Base-by-base conservation (phyloP, 1,140 invertebrate genomes). In the Cydia fagiglandana region DNA sequence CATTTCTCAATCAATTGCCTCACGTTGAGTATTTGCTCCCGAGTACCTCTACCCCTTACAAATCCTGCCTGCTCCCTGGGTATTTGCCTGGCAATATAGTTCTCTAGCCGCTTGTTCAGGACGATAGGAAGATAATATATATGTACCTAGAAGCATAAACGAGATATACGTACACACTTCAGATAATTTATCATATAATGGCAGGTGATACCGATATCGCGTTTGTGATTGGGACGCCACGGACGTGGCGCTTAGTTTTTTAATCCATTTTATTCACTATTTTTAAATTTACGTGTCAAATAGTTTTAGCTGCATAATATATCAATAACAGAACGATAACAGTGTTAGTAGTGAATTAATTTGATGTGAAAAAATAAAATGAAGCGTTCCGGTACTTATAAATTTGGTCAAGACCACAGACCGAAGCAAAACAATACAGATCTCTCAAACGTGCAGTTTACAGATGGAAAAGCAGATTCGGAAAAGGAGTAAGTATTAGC, bases 151-250 rank as follows among this genome's bases (percentile, higher is more conserved):
- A 70, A 70, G 34, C 38, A 70, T 24, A 61, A 10, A 10, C 66
- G n/a, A 38, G n/a, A 41, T 70, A 70, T 38, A 45, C 4, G 66
- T 41, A 70, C 66, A 34, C 66, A 70, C 66, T 70, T 34, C 30
- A 38, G 17, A 17, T 70, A 70, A 70, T 38, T 70, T 70, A 70
- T 70, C 66, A 70, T 70, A 70, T 70, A 70, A 70, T 70, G 66
- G 66, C 66, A 70, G 66, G 66, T 70, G 66, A 70, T 70, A 70
- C 66, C 66, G 56, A 61, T 61, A 61, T 61, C 56, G 17, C 20
- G 20, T 61, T 61, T 24, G 56, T 61, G 56, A 61, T 61, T 61
- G 56, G 56, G 56, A 24, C 56, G 56, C 20, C 56, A 61, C 56
- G 20, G 56, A 17, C 3, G 56, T 12, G 20, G 56, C 56, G 20